phyloP scores from a whole-genome alignment of 2,113 vertebrate genomes.

The Anthoscopus minutus region DNA sequence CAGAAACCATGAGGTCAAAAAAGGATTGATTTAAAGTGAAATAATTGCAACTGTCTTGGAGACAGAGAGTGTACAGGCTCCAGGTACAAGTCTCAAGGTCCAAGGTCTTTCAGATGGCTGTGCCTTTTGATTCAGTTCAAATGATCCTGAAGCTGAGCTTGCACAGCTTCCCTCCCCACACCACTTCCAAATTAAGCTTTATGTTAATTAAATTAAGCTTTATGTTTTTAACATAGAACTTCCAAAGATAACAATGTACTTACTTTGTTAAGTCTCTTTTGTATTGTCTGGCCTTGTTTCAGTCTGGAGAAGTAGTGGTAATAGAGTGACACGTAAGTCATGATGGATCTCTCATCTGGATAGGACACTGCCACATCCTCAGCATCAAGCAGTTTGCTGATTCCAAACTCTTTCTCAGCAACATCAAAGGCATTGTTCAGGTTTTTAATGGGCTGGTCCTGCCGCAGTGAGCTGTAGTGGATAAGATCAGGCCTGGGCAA shows the following conservation, averaged over 20 bases:
- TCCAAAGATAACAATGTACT: background rate
- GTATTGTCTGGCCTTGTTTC: slow-evolving; percentile 80
- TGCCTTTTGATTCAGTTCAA: background rate
- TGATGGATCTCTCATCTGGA: slow-evolving; percentile 88
- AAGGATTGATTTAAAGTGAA: background rate
- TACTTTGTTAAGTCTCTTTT: slow-evolving; percentile 84
- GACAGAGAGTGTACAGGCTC: background rate
- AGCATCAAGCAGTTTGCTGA: slow-evolving; percentile 84
- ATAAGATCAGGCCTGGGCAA: slow-evolving; percentile 83
- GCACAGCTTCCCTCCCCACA: too few relatives aligned
- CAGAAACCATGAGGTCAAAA: background rate
- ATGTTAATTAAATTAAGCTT: background rate
- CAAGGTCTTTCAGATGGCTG: background rate
- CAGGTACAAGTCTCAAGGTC: background rate
- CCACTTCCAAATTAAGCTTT: too few relatives aligned
- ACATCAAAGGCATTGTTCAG: slow-evolving; percentile 78
- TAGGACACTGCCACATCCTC: slow-evolving; percentile 79
- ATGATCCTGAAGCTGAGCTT: background rate
- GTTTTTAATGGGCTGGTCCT: slow-evolving; percentile 67
- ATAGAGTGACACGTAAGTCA: slow-evolving; percentile 90
- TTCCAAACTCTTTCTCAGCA: slow-evolving; percentile 81
- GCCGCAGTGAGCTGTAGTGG: slow-evolving; percentile 71
- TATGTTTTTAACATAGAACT: background rate
- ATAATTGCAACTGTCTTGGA: background rate
- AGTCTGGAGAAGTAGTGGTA: slow-evolving; percentile 87